Percentiles rank a stretch among this genome's conserved stretches.
phyloP scores from a whole-genome alignment of 2,113 vertebrate genomes.

The Lophochroa leadbeateri region DNA sequence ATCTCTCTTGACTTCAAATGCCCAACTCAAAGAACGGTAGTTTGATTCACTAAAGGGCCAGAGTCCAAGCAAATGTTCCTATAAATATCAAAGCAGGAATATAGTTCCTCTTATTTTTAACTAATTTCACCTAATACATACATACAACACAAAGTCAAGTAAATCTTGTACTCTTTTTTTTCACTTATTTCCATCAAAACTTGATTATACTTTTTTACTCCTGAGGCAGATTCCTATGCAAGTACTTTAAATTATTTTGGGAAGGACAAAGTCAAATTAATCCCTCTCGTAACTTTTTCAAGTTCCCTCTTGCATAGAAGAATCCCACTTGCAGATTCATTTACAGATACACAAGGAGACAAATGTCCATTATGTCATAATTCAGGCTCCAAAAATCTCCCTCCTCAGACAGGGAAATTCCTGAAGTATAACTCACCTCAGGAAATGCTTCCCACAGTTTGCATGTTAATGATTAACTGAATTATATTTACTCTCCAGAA shows the following conservation, averaged over 20 bases:
- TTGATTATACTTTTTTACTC: background rate
- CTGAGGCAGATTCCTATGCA: background rate
- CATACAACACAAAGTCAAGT: background rate
- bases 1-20: background rate
- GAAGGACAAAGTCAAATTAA: background rate
- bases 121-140: background rate
- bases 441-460: background rate
- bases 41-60: background rate
- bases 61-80: background rate
- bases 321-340: background rate
- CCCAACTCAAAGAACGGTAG: background rate
- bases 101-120: background rate
- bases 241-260: background rate
- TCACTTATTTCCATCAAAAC: background rate
- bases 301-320: background rate
- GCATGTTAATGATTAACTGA: accelerated
- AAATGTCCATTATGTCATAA: background rate
- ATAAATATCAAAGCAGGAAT: background rate
- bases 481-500: background rate
- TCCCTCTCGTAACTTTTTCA: background rate
- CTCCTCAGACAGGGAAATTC: background rate
- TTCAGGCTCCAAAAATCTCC: background rate
- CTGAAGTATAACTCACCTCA: background rate
- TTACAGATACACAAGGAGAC: background rate
- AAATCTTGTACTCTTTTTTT: background rate